Evolutionary conservation across 2,888 invertebrate genomes (phyloP), one percentile per base, ranked within the genome.

Genomic region (Apodemia mormo): DNA sequence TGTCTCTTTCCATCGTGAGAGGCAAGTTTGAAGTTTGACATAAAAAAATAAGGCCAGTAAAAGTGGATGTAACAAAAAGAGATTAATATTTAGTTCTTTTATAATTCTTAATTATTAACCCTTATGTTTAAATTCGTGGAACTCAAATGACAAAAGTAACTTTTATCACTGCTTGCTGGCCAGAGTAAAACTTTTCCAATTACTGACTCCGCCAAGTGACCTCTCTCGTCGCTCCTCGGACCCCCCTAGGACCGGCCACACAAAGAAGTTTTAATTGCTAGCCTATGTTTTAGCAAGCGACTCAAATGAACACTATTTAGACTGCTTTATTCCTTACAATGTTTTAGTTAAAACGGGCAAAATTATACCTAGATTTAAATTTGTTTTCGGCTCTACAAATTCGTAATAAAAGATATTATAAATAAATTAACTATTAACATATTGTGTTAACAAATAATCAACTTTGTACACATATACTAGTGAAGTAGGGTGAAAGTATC

Each of bases 221-320:
- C 81, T 79, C 80, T 78, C 79, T 73, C 77, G 69, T 74, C 66
- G 68, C 67, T 45, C 76, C 76, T 75, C 73, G 70, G 73, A 68
- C 71, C 70, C 71, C 72, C 71, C 73, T 70, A 78, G 80, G 83
- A 80, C 83, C 83, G 80, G 81, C 83, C 85, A 78, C 86, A 89
- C 89, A 90, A 92, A 91, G 91, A 92, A 92, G 86, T 92, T 92
- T 92, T 92, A 92, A 92, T 92, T 92, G 90, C 91, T 83, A 82
- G 85, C 88, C 85, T 90, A 87, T 88, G 82, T 81, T 83, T 82
- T 84, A 82, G 85, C 85, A 85, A 87, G 87, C 86, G 85, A 86
- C 81, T 82, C 80, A 80, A 79, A 75, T 77, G 78, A 77, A 78
- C 86, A 90, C 90, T 90, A 90, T 89, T 90, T 85, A 88, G 84